Evolutionary conservation across 2,113 vertebrate species (phyloP).

Genomic region (Stictonetta naevosa): DNA sequence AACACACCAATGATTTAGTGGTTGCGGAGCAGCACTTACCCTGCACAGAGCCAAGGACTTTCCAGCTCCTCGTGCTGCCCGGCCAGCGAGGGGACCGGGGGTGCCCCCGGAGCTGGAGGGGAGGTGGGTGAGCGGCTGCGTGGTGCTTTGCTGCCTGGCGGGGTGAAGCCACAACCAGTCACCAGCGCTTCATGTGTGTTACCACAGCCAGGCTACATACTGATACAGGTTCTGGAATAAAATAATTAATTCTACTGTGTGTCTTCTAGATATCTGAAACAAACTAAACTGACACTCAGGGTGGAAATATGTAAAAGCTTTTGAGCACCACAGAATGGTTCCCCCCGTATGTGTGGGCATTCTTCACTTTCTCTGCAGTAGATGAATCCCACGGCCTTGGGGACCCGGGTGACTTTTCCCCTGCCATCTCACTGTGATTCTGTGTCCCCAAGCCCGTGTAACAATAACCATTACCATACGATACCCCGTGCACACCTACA

Average conservation of each 20-base stretch:
- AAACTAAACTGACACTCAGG: background rate
- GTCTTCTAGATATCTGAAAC: background rate
- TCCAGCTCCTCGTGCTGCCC: too few relatives aligned
- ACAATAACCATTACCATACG: background rate
- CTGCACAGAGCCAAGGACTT: too few relatives aligned
- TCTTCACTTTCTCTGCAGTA: background rate
- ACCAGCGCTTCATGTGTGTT: background rate
- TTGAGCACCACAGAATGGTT: background rate
- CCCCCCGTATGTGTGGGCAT: background rate
- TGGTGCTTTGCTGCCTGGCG: too few relatives aligned
- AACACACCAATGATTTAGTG: too few relatives aligned
- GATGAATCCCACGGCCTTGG: background rate
- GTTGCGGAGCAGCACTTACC: too few relatives aligned
- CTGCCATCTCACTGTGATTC: background rate
- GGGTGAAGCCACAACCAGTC: background rate
- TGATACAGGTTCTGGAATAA: background rate
- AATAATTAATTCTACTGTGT: background rate
- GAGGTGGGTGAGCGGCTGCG: too few relatives aligned
- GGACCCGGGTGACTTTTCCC: background rate
- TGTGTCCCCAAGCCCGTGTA: rapidly evolving
- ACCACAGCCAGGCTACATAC: background rate
- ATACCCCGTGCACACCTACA: background rate
- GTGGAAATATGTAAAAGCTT: background rate
- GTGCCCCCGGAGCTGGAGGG: too few relatives aligned
- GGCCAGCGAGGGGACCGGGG: too few relatives aligned